Evolutionary conservation across 2,797 vertebrate genomes (phyloP), one percentile per base, ranked within the genome.

Genomic region (Lutjanus campechanus): DNA sequence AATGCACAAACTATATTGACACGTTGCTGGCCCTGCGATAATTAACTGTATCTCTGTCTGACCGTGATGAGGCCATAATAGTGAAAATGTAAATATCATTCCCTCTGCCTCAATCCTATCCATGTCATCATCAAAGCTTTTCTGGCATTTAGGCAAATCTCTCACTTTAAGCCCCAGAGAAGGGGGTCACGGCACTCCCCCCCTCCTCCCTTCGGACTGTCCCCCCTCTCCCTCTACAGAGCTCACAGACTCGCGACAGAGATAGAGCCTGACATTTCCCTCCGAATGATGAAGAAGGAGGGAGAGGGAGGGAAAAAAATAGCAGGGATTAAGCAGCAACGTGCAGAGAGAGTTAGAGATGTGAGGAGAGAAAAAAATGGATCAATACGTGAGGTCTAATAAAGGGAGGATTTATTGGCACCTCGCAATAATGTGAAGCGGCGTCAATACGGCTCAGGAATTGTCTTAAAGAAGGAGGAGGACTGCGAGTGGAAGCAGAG

Each of bases 351-450:
- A 86, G 84, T 90, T 87, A 76, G 86, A 91, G 83, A 87, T 84
- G 62, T 69, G 74, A 83, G 65, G 76, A 55, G 66, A 87, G 66
- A 83, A 53, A 36, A 81, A 83, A 82, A 79, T 68, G 56, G 90
- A 92, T 94, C 92, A 81, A 93, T 93, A 92, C 67, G 5, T 16
- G 7, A 69, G 79, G 79, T 91, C 81, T 90, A 91, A 93, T 92
- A 92, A 91, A 91, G 69, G 81, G 54, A 74, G 90, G 92, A 94
- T 92, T 93, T 92, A 93, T 91, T 85, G 88, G 85, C 87, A 89
- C 86, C 82, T 82, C 60, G 85, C 80, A 91, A 92, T 93, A 91
- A 91, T 83, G 80, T 92, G 87, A 92, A 87, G 69, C 60, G 54
- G 79, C 69, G 75, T 92, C 89, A 91, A 93, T 90, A 92, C 58